Conservation (phyloP, 1,140 invertebrate species). For the Drosophila carrolli region DNA sequence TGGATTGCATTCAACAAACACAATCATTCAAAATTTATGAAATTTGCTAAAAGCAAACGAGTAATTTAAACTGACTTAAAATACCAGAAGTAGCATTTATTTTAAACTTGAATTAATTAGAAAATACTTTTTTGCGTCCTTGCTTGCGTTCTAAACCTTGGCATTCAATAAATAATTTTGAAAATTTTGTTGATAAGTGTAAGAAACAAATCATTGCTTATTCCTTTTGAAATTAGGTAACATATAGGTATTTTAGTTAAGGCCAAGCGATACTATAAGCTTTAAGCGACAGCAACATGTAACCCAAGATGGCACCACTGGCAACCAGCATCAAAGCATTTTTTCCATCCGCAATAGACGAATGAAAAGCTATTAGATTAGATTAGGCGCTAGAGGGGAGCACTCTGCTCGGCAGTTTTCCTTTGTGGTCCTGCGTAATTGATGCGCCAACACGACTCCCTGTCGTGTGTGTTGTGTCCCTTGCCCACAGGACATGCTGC, state of each 20-base stretch:
- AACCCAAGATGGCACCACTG: neutral
- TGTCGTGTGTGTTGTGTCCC: constrained; percentile 1
- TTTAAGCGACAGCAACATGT: neutral
- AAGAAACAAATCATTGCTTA: neutral
- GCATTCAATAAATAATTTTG: too few species aligned
- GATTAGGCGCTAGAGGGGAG: neutral
- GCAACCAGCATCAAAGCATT: neutral
- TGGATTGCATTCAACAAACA: too few species aligned
- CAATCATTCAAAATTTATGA: too few species aligned
- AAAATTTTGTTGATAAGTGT: too few species aligned
- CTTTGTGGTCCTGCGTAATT: constrained; percentile 37
- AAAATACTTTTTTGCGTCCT: too few species aligned
- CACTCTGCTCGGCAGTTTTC: neutral
- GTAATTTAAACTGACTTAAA: too few species aligned
- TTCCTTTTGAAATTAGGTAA: too few species aligned
- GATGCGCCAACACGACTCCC: constrained; percentile 13
- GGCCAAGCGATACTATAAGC: too few species aligned
- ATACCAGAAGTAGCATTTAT: too few species aligned
- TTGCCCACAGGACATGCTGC: constrained; percentile 73
- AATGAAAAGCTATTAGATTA: constrained; percentile 4
- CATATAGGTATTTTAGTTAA: neutral
- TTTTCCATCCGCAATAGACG: neutral
- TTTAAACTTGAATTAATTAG: too few species aligned
- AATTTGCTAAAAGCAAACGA: too few species aligned
- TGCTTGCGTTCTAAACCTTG: too few species aligned